phyloP scores from a whole-genome alignment of 2,888 invertebrate genomes.

The Coremacera marginata region DNA sequence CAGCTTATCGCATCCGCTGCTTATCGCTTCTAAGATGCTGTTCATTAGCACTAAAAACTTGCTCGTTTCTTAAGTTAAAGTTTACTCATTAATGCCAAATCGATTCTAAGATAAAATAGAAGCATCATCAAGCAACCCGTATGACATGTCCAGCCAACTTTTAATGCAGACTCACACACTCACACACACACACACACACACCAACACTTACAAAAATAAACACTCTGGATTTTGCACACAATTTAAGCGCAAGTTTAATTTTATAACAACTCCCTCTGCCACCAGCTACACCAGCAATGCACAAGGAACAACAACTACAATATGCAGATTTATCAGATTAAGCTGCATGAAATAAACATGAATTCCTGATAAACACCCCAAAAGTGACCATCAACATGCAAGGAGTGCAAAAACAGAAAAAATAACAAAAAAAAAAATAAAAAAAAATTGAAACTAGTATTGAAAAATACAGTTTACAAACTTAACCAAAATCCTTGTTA shows the following conservation, averaged over 20 bases:
- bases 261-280: not conserved
- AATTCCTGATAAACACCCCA: conserved; percentile 27
- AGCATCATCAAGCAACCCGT: conserved; percentile 2
- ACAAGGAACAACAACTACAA: not conserved
- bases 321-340: conserved; percentile 32
- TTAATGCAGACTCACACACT: not conserved
- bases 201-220: not conserved
- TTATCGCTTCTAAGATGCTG: conserved; percentile 47
- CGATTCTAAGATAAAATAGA: conserved; percentile 18
- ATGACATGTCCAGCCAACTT: conserved; percentile 17
- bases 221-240: not conserved
- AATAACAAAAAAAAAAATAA: not conserved
- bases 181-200: not conserved
- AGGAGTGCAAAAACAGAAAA: not conserved
- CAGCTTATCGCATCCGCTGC: conserved; percentile 14
- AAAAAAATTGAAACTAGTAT: not conserved
- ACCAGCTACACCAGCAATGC: not conserved
- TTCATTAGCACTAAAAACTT: conserved; percentile 62
- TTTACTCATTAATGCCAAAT: conserved; percentile 10
- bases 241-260: not conserved
- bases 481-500: conserved; percentile 23
- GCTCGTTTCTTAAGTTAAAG: not conserved
- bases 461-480: not conserved
- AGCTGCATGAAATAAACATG: conserved; percentile 29
- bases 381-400: conserved; percentile 26